Evolutionary conservation across 2,888 invertebrate genomes (phyloP).

Genomic region (Polymixis lichenea): DNA sequence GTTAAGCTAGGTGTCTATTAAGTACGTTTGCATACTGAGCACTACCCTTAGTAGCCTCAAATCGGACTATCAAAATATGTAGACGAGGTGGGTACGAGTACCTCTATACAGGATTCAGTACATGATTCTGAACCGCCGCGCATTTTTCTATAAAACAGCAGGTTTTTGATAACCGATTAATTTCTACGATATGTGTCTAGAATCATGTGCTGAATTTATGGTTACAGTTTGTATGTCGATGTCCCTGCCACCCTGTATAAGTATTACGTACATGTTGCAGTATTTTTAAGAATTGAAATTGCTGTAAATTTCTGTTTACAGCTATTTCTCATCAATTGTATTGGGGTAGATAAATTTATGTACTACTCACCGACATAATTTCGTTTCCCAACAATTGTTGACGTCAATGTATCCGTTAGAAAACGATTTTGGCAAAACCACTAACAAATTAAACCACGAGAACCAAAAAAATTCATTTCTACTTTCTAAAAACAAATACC

Average conservation of each 20-base stretch:
- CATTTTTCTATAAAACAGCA: too few species aligned
- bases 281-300: not conserved
- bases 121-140: too few species aligned
- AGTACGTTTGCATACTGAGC: not conserved
- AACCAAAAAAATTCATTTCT: constrained; percentile 7
- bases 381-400: not conserved
- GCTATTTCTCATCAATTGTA: not conserved
- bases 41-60: not conserved
- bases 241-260: too few species aligned
- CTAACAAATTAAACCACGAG: constrained; percentile 6
- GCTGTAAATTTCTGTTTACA: not conserved
- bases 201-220: too few species aligned
- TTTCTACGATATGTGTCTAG: too few species aligned
- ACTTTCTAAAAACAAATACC: constrained; percentile 21
- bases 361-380: constrained; percentile 37
- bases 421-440: constrained; percentile 6
- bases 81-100: not conserved
- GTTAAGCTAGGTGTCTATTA: too few species aligned
- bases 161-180: too few species aligned
- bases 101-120: not conserved
- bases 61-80: not conserved
- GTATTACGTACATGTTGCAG: not conserved
- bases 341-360: not conserved
- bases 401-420: not conserved
- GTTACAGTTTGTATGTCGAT: too few species aligned